phyloP scores from a whole-genome alignment of 2,797 vertebrate genomes.

The Chelon labrosus region DNA sequence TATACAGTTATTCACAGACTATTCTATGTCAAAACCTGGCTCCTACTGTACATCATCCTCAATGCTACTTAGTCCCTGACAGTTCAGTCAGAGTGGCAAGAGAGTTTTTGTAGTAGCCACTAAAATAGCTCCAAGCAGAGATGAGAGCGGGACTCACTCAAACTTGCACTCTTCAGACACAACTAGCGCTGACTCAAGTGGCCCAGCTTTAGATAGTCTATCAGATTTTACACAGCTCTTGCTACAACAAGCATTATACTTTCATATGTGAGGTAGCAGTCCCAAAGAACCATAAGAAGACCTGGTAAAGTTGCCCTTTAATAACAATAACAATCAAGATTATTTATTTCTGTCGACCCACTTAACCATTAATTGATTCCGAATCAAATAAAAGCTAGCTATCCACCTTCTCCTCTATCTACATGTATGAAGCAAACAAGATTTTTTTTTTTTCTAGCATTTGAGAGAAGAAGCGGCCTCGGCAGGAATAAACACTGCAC shows the following conservation, averaged over 20 bases:
- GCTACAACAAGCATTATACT: neutral
- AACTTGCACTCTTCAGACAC: neutral
- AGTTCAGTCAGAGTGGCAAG: neutral
- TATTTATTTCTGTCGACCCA: neutral
- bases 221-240: neutral
- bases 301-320: neutral
- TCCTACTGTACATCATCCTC: neutral
- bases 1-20: neutral
- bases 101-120: neutral
- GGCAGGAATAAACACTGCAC: neutral
- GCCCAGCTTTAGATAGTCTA: neutral
- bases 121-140: neutral
- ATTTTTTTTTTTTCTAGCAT: neutral
- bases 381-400: constrained; percentile 1
- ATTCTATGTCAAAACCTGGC: neutral
- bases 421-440: neutral
- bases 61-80: neutral
- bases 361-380: neutral
- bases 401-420: neutral
- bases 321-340: neutral
- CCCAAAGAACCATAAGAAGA: neutral
- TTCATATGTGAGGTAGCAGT: neutral
- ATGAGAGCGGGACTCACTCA: neutral
- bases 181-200: neutral
- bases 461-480: constrained; percentile 10